These are phyloP conservation scores for Halyomorpha halys DNA, from an alignment of 1,140 invertebrate species.

Conservation along the genomic window DNA sequence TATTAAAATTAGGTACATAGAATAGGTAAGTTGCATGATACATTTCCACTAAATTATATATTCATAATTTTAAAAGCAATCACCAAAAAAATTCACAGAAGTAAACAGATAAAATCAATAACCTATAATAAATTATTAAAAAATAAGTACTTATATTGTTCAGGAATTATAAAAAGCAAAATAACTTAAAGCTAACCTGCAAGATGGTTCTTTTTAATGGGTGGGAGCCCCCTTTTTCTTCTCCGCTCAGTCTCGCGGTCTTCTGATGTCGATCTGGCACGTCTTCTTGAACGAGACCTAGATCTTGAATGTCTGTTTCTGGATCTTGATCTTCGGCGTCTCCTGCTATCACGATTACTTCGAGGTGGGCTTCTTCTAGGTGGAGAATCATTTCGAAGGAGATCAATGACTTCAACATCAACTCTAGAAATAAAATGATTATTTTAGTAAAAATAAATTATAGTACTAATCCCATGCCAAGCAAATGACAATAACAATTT, in stretches of 20 bases:
- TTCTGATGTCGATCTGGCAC: slow-evolving; percentile 18
- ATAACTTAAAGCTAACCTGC: slow-evolving; percentile 53
- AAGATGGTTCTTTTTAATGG: slow-evolving; percentile 73
- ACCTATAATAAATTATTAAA: too few species aligned
- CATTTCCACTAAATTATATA: too few species aligned
- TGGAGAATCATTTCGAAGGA: slow-evolving; percentile 30
- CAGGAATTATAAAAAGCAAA: too few species aligned
- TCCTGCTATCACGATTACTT: slow-evolving; percentile 28
- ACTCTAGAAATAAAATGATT: neutral
- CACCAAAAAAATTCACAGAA: too few species aligned
- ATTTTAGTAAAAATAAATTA: too few species aligned
- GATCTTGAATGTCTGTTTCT: slow-evolving; percentile 32
- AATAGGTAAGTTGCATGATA: too few species aligned
- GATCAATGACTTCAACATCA: slow-evolving; percentile 46
- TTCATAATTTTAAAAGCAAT: too few species aligned
- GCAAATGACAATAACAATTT: too few species aligned
- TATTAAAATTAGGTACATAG: too few species aligned
- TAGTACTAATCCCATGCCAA: too few species aligned
- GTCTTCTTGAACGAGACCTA: slow-evolving; percentile 34
- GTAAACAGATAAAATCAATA: too few species aligned
- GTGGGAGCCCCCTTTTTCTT: slow-evolving; percentile 71
- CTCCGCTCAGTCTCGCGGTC: slow-evolving; percentile 68
- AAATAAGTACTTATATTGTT: too few species aligned
- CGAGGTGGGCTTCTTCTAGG: slow-evolving; percentile 28
- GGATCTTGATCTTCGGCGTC: slow-evolving; percentile 35